Base-by-base conservation (phyloP, 2,888 invertebrate species). In the Archaeoteleia sp. region DNA sequence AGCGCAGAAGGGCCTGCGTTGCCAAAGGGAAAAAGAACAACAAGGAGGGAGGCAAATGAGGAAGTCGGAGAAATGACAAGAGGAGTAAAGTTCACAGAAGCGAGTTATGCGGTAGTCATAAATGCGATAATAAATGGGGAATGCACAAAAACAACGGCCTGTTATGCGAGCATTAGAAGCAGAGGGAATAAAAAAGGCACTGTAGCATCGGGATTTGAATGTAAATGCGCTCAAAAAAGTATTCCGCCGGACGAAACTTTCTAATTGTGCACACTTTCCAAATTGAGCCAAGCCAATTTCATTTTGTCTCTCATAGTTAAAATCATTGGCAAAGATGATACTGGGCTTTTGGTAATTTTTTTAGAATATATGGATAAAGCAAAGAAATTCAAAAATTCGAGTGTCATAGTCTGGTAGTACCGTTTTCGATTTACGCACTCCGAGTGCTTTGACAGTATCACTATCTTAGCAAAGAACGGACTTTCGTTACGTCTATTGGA, bases 91-190 rank as follows among this genome's bases (percentile, higher is more conserved):
- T 54, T 49, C 61, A 55, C 57, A n/a, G 43, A 45, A 40, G 46
- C 57, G 23, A 55, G 51, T 69, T 69, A 71, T 69, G 51, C 45
- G 55, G 42, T 61, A 53, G 67, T 57, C 62, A 62, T 70, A 70
- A 70, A 70, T 67, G 66, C 48, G 63, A 67, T 70, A 70, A 72
- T 70, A 71, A 69, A 71, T 61, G 65, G 61, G 51, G 57, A 20
- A 57, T 57, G 49, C 43, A 48, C 62, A 46, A 62, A 68, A 48
- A 51, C 53, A 55, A 60, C 54, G 39, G 20, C 45, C n/a, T n/a
- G 45, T 45, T 58, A 34, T 12, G 58, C 57, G 42, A 51, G 49
- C 48, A 29, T 23, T 43, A 37, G 43, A 32, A 35, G 49, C 25
- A 43, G 32, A 29, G 32, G 29, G 34, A 54, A n/a, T 7, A 32